Percentiles rank a stretch among this genome's conserved stretches.
These are phyloP conservation scores for Clarias gariepinus DNA, from an alignment of 2,113 vertebrate species.

Conservation along the genomic window DNA sequence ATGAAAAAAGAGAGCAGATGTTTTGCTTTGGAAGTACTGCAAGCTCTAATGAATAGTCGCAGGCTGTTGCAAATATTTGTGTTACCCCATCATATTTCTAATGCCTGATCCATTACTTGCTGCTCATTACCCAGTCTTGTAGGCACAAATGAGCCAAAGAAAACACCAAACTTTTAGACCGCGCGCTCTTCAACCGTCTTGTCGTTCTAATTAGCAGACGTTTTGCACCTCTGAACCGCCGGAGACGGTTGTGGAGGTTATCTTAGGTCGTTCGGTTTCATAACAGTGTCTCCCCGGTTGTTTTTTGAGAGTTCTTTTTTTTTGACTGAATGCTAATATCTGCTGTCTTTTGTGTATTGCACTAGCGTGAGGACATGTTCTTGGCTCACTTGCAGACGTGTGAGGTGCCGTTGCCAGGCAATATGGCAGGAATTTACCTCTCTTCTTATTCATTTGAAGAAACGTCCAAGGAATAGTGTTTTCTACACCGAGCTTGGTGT, in stretches of 20 bases:
- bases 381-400: constrained; percentile 17
- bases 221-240: background rate
- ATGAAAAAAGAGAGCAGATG: background rate
- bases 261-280: background rate
- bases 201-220: background rate
- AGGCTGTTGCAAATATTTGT: background rate
- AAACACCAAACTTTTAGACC: background rate
- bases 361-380: background rate
- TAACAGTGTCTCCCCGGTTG: background rate
- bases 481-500: background rate
- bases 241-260: background rate
- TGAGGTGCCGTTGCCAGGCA: constrained; percentile 42
- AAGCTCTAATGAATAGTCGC: background rate
- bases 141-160: background rate
- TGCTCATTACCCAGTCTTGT: background rate
- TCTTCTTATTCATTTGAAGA: background rate
- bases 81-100: background rate
- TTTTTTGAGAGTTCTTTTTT: constrained; percentile 10
- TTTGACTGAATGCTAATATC: constrained; percentile 20
- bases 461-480: background rate
- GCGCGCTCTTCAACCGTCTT: background rate
- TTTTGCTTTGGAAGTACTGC: background rate
- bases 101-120: background rate
- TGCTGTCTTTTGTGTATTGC: background rate
- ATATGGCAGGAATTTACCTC: constrained; percentile 2